Conservation (phyloP, 1,140 invertebrate species). For the Eumaeus atala region DNA sequence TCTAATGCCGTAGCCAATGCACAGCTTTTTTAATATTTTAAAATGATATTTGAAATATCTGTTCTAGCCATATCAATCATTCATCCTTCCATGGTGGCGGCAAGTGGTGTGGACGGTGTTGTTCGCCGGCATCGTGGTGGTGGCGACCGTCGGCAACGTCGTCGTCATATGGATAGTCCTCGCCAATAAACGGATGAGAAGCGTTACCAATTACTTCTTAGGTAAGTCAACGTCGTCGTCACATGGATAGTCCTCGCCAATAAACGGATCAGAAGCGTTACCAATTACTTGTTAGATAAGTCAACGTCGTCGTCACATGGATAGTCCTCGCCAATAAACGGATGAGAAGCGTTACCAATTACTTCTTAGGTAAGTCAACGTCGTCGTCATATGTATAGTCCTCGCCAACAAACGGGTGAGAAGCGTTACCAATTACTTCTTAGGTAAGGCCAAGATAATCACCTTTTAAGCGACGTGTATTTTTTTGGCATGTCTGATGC, state of each 20-base stretch:
- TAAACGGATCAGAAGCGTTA: slow-evolving; percentile 95
- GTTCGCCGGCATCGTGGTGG: slow-evolving; percentile 90
- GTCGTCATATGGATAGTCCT: slow-evolving; percentile 97
- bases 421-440: slow-evolving; percentile 96
- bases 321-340: slow-evolving; percentile 93
- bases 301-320: slow-evolving; percentile 96
- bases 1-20: too few relatives aligned
- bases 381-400: slow-evolving; percentile 97
- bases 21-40: too few relatives aligned
- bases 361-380: slow-evolving; percentile 90
- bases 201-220: slow-evolving; percentile 96
- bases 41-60: not conserved
- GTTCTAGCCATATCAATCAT: slow-evolving; percentile 64
- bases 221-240: slow-evolving; percentile 91
- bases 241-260: slow-evolving; percentile 96
- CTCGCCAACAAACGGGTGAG: slow-evolving; percentile 93
- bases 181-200: slow-evolving; percentile 93
- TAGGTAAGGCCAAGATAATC: too few relatives aligned
- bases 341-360: slow-evolving; percentile 97
- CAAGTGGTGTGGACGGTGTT: slow-evolving; percentile 89
- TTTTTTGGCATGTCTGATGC: too few relatives aligned
- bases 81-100: slow-evolving; percentile 88
- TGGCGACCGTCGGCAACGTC: slow-evolving; percentile 93
- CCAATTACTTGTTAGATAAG: slow-evolving; percentile 93
- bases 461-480: too few relatives aligned